Conservation (phyloP, 1,140 invertebrate species). For the Drosophila pectinifera region DNA sequence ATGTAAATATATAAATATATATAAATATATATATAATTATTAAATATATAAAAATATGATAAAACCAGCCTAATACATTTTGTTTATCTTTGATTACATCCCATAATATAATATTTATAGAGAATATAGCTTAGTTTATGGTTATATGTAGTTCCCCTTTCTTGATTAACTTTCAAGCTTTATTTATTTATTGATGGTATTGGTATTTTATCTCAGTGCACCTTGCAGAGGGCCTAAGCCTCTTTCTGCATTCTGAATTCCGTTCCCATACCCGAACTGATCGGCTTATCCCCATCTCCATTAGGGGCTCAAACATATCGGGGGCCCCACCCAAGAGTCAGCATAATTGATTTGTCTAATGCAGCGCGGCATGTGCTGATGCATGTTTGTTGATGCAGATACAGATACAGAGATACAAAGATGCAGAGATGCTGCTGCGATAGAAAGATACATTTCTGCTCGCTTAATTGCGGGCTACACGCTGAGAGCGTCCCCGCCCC, state of each 20-base stretch:
- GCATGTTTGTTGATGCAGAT: constrained; percentile 69
- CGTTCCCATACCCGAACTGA: constrained; percentile 23
- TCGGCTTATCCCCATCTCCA: constrained; percentile 40
- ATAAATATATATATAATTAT: too few species aligned
- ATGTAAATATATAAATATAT: too few species aligned
- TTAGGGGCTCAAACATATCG: constrained; percentile 42
- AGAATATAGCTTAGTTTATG: too few species aligned
- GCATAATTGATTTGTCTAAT: constrained; percentile 81
- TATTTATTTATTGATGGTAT: neutral
- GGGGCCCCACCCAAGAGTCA: constrained; percentile 47
- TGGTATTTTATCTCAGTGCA: neutral
- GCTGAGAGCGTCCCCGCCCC: constrained; percentile 37
- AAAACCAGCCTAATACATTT: too few species aligned
- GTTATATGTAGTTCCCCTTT: too few species aligned
- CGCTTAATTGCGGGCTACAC: constrained; percentile 76
- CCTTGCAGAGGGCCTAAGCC: constrained; percentile 5
- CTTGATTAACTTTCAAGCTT: neutral
- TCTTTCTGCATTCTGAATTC: constrained; percentile 21
- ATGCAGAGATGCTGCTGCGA: constrained; percentile 48
- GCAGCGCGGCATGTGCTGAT: constrained; percentile 63
- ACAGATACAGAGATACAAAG: constrained; percentile 26
- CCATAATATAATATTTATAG: neutral
- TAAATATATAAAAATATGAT: too few species aligned
- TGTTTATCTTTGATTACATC: neutral
- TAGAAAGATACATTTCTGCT: constrained; percentile 76